Evolutionary conservation across 64 coral and sea anemone species (phyloP).

Genomic region (Platygyra sinensis): DNA sequence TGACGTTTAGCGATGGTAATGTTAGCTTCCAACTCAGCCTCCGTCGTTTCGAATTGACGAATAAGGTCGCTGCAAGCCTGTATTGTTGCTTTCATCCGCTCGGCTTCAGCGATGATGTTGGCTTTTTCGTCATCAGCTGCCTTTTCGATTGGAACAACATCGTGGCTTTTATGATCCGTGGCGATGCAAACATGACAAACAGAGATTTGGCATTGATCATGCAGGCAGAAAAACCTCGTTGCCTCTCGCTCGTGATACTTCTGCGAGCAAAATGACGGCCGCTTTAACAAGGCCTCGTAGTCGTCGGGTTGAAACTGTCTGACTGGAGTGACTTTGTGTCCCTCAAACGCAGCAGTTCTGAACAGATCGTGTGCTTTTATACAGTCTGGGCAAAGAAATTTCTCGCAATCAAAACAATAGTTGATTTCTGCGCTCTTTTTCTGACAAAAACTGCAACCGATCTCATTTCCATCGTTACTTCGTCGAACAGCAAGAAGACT

Average conservation of each 20-base stretch:
- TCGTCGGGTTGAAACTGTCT: not conserved
- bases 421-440: not conserved
- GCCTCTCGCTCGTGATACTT: not conserved
- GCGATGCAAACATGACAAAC: conserved; percentile 33
- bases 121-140: not conserved
- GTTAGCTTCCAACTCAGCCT: too few species aligned
- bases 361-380: not conserved
- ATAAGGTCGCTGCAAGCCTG: not conserved
- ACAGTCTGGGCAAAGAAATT: conserved; percentile 2
- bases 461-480: not conserved
- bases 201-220: not conserved
- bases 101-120: not conserved
- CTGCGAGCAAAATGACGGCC: conserved; percentile 3
- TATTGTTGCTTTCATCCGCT: not conserved
- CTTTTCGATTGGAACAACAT: not conserved
- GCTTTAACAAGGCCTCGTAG: not conserved
- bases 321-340: conserved; percentile 11
- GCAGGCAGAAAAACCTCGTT: conserved; percentile 8
- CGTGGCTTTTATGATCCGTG: conserved; percentile 4
- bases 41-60: not conserved
- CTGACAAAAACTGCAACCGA: not conserved
- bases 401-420: conserved; percentile 39
- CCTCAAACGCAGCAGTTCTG: not conserved
- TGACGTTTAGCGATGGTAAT: too few species aligned
- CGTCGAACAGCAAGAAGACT: conserved; percentile 9